A percentile compares a stretch with the other conserved stretches of the same genome.
Evolutionary conservation across 2,888 invertebrate genomes (phyloP).

Genomic region (Rotaria macrura): DNA sequence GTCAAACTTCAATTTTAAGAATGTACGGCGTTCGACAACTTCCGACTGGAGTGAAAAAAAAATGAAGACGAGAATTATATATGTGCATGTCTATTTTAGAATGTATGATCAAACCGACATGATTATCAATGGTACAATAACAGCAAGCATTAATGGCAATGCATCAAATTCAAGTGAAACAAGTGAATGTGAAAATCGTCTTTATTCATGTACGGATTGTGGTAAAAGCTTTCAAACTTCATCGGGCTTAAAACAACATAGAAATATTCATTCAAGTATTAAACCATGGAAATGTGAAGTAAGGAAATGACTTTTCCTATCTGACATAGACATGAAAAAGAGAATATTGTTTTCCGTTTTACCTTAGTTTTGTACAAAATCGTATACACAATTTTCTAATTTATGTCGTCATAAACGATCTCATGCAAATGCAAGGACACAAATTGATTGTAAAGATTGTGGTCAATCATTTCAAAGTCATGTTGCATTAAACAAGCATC

Average conservation of each 20-base stretch:
- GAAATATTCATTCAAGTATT: conserved; percentile 33
- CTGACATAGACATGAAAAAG: background rate
- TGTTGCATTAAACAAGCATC: conserved; percentile 27
- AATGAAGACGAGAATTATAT: background rate
- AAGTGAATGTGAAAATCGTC: conserved; percentile 29
- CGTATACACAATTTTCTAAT: conserved; percentile 34
- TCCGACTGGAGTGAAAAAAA: background rate
- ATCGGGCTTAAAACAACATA: conserved; percentile 34
- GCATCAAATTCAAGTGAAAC: conserved; percentile 6
- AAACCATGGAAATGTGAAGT: conserved; percentile 34
- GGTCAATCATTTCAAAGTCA: conserved; percentile 28
- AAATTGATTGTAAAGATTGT: conserved; percentile 30
- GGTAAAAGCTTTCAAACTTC: conserved; percentile 32
- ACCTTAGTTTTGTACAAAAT: conserved; percentile 28
- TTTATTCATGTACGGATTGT: conserved; percentile 29
- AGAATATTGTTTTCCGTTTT: background rate
- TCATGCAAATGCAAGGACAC: conserved; percentile 28
- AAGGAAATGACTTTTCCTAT: background rate
- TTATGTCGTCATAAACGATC: conserved; percentile 34
- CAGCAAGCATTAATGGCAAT: background rate
- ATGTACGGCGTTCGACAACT: background rate
- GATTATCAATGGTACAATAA: background rate
- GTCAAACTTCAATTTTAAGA: conserved; percentile 1
- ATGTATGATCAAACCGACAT: background rate
- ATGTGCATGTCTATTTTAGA: background rate